Percentiles rank a stretch among this genome's conserved stretches.
phyloP scores from a whole-genome alignment of 2,113 vertebrate genomes.

The Hippoglossus stenolepis region DNA sequence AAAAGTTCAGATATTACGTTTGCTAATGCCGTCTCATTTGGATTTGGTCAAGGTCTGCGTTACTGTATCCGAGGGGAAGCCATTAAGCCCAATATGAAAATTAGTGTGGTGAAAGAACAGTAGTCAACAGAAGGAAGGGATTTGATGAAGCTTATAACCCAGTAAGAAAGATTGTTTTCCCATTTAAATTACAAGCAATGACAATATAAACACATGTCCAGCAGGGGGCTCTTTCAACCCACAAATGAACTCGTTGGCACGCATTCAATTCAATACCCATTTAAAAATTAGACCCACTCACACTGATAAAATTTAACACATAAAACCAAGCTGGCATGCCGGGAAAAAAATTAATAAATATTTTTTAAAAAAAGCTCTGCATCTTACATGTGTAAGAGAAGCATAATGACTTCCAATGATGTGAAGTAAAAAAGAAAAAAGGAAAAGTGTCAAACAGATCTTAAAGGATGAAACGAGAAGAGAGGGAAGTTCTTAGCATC shows the following conservation, averaged over 20 bases:
- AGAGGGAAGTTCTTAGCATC: slow-evolving; percentile 32
- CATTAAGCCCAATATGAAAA: slow-evolving; percentile 59
- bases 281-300: slow-evolving; percentile 37
- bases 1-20: slow-evolving; percentile 54
- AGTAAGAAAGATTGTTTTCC: slow-evolving; percentile 46
- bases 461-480: slow-evolving; percentile 36
- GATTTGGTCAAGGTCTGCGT: slow-evolving; percentile 60
- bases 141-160: slow-evolving; percentile 40
- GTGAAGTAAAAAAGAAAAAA: slow-evolving; percentile 25
- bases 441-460: slow-evolving; percentile 39
- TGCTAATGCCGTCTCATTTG: slow-evolving; percentile 52
- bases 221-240: slow-evolving; percentile 77
- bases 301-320: slow-evolving; percentile 36
- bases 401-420: slow-evolving; percentile 32
- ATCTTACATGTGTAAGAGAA: slow-evolving; percentile 50
- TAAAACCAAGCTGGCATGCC: slow-evolving; percentile 47
- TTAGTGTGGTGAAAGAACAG: slow-evolving; percentile 41
- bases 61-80: slow-evolving; percentile 44
- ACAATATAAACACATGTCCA: slow-evolving; percentile 54
- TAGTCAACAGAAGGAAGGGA: slow-evolving; percentile 28
- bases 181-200: slow-evolving; percentile 22
- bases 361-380: neutral
- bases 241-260: slow-evolving; percentile 64
- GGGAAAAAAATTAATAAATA: neutral
- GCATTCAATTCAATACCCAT: slow-evolving; percentile 32